Conservation (phyloP, 2,888 invertebrate genomes). For the Tanytarsus gracilentus region DNA sequence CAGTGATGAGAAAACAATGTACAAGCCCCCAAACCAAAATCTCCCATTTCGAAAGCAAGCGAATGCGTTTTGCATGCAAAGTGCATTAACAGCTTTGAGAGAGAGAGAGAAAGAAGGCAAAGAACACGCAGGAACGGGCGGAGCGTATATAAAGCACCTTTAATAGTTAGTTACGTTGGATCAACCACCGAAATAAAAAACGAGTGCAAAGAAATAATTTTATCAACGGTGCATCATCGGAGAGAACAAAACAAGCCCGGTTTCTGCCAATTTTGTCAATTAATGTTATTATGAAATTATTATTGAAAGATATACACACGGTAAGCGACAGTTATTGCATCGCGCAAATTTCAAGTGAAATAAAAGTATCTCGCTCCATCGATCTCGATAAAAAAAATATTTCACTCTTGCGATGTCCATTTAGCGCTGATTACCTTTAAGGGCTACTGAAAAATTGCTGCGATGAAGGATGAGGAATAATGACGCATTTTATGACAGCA, state of each 20-base stretch:
- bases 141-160: constrained; percentile 20
- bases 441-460: constrained; percentile 3
- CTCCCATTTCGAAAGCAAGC: constrained; percentile 7
- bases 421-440: constrained; percentile 13
- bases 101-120: constrained; percentile 1
- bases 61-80: constrained; percentile 26
- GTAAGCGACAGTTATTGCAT: neutral
- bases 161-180: constrained; percentile 18
- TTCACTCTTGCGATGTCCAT: neutral
- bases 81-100: constrained; percentile 4
- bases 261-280: constrained; percentile 12
- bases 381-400: constrained; percentile 16
- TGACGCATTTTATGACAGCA: too few species aligned
- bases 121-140: constrained; percentile 7
- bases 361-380: constrained; percentile 16
- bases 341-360: neutral
- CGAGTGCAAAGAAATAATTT: neutral
- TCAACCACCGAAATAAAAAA: neutral
- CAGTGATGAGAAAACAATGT: constrained; percentile 24
- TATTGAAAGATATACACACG: neutral
- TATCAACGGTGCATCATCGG: neutral
- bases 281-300: constrained; percentile 7
- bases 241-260: neutral
- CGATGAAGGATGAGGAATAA: neutral
- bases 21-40: constrained; percentile 13